A percentile compares a stretch with the other conserved stretches of the same genome.
Conservation (phyloP, 2,888 invertebrate genomes). For the Germaria angustata region DNA sequence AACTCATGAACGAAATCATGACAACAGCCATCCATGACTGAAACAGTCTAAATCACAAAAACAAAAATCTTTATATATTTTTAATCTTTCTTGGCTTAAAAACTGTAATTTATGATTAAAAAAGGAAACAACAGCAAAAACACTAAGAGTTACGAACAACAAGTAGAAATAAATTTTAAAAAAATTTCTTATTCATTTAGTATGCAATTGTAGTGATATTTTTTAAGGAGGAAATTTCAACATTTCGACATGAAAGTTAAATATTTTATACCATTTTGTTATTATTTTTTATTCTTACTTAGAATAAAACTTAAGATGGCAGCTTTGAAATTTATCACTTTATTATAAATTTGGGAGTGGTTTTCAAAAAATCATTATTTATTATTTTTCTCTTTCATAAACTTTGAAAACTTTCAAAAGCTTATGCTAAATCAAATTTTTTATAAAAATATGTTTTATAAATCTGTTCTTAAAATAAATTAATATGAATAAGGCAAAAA, state of each 20-base stretch:
- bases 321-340: not conserved
- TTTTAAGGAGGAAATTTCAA: not conserved
- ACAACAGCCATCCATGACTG: conserved; percentile 12
- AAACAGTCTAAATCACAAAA: conserved; percentile 17
- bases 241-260: not conserved
- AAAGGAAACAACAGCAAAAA: not conserved
- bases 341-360: conserved; percentile 1
- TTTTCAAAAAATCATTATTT: not conserved
- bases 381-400: too few relatives aligned
- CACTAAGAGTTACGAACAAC: not conserved
- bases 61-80: conserved; percentile 2
- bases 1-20: conserved; percentile 51
- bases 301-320: not conserved
- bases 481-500: too few relatives aligned
- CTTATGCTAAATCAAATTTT: too few relatives aligned
- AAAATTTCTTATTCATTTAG: conserved; percentile 32
- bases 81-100: conserved; percentile 4
- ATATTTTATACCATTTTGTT: conserved; percentile 19
- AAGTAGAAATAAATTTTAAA: conserved; percentile 8
- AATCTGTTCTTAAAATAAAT: too few relatives aligned
- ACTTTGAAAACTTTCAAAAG: too few relatives aligned
- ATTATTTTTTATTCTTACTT: not conserved
- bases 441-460: too few relatives aligned
- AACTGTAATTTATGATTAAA: conserved; percentile 52
- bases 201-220: conserved; percentile 52